These are phyloP conservation scores for Engystomops pustulosus DNA, from an alignment of 2,113 vertebrate species.

Conservation along the genomic window DNA sequence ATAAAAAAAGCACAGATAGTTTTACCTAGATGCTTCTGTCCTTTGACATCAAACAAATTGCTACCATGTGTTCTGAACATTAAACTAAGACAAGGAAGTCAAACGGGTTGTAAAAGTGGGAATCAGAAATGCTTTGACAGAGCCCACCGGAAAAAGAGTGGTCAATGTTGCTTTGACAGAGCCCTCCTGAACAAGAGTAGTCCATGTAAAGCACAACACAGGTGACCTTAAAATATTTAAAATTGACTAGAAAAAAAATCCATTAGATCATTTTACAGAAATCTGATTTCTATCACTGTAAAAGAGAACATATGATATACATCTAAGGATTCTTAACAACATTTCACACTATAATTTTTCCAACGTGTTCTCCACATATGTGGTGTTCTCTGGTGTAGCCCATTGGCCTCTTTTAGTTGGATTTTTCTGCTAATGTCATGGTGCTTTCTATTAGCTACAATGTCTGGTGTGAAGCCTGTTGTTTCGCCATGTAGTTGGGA, in stretches of 20 bases:
- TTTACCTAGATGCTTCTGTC: neutral
- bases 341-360: slow-evolving; percentile 30
- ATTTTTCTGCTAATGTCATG: neutral
- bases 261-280: slow-evolving; percentile 30
- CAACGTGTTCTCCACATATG: slow-evolving; percentile 2
- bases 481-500: too few species aligned
- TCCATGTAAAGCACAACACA: slow-evolving; percentile 8
- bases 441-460: neutral
- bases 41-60: slow-evolving; percentile 28
- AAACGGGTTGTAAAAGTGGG: slow-evolving; percentile 2
- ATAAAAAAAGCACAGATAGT: neutral
- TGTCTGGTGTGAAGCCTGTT: too few species aligned
- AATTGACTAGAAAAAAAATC: slow-evolving; percentile 26
- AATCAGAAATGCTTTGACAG: slow-evolving; percentile 13
- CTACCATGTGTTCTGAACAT: slow-evolving; percentile 17
- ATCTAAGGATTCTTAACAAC: slow-evolving; percentile 3
- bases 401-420: neutral
- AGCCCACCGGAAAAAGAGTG: neutral
- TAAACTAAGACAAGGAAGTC: neutral
- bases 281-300: neutral
- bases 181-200: neutral
- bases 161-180: slow-evolving; percentile 19
- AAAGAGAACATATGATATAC: slow-evolving; percentile 8
- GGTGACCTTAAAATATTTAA: slow-evolving; percentile 34
- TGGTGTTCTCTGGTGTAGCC: neutral